A percentile compares a stretch with the other conserved stretches of the same genome.
Conservation (phyloP, 2,113 vertebrate genomes). For the Mixornis gularis region DNA sequence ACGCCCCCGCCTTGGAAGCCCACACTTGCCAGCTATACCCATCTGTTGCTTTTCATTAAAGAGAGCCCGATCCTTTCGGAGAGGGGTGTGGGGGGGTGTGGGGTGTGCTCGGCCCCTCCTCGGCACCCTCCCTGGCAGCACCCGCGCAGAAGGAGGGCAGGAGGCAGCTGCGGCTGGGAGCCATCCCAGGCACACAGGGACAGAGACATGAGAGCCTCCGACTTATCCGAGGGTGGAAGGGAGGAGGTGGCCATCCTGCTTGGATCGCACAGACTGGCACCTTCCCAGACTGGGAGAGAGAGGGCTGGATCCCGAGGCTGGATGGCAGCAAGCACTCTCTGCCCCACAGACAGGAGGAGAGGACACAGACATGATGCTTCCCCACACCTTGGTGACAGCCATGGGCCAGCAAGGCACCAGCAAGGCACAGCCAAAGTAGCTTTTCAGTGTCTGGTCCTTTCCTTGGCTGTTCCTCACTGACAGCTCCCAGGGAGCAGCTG, state of each 20-base stretch:
- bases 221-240: rapidly evolving
- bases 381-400: neutral
- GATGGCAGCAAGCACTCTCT: neutral
- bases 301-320: neutral
- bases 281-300: neutral
- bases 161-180: neutral
- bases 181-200: rapidly evolving
- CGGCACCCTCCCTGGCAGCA: neutral
- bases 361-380: neutral
- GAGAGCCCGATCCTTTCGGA: neutral
- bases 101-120: neutral
- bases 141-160: neutral
- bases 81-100: neutral
- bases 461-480: neutral
- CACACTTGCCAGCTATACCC: neutral
- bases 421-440: neutral
- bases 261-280: rapidly evolving
- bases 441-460: neutral
- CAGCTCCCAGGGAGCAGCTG: neutral
- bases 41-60: conserved; percentile 16
- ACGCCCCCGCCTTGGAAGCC: neutral
- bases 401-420: neutral
- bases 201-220: rapidly evolving
- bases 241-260: neutral
- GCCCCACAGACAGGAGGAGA: neutral